Conservation (phyloP, 2,797 vertebrate species). For the Erpetoichthys calabaricus region DNA sequence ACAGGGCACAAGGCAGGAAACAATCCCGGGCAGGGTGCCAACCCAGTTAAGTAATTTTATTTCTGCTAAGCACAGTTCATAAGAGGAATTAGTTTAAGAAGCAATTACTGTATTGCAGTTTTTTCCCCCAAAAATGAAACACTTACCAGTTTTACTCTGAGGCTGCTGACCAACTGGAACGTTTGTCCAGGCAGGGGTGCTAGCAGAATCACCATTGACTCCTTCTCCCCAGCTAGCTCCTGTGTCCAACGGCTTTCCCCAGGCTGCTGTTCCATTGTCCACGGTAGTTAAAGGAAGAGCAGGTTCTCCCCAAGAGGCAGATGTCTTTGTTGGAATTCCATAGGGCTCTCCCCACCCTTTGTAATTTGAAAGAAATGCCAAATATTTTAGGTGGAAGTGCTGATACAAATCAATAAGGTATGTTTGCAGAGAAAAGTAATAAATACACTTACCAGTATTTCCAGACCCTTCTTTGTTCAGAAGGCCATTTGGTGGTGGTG, state of each 20-base stretch:
- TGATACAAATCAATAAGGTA: slow-evolving; percentile 25
- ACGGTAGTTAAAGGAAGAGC: slow-evolving; percentile 63
- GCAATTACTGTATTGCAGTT: too few relatives aligned
- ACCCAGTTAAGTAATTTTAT: too few relatives aligned
- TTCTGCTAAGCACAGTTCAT: too few relatives aligned
- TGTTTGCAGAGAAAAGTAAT: slow-evolving; percentile 1
- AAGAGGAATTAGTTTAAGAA: too few relatives aligned
- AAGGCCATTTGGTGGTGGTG: slow-evolving; percentile 44
- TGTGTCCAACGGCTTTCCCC: slow-evolving; percentile 82
- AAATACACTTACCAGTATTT: slow-evolving; percentile 48
- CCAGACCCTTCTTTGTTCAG: slow-evolving; percentile 48
- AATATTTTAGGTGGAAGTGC: slow-evolving; percentile 14
- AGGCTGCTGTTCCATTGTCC: slow-evolving; percentile 89
- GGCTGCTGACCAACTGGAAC: slow-evolving; percentile 58
- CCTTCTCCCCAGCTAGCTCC: slow-evolving; percentile 69
- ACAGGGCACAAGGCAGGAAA: too few relatives aligned
- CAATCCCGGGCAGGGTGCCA: too few relatives aligned
- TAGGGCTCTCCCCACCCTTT: slow-evolving; percentile 77
- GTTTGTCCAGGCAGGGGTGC: slow-evolving; percentile 59
- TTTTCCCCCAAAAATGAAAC: neutral
- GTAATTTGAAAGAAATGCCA: slow-evolving; percentile 24
- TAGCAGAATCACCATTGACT: slow-evolving; percentile 39
- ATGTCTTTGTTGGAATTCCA: slow-evolving; percentile 41
- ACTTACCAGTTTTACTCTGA: slow-evolving; percentile 72
- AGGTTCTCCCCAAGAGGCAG: slow-evolving; percentile 62